Evolutionary conservation across 2,888 invertebrate species (phyloP), one percentile per base, ranked within the genome.

Genomic region (Trypoxylon attenuatum): DNA sequence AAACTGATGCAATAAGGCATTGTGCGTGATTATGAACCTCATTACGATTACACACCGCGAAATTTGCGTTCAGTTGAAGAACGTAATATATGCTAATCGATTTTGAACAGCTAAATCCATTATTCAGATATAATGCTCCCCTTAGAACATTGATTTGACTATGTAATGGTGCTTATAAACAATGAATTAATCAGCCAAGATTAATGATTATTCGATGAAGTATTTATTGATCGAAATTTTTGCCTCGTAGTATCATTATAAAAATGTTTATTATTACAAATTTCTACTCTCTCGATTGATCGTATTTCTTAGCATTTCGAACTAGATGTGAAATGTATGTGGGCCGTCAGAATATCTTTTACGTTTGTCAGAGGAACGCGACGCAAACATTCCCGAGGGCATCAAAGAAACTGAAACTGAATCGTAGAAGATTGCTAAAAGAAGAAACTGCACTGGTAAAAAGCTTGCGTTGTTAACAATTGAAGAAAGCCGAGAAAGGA

Each of bases 381-480:
- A n/a, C n/a, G n/a, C n/a, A n/a, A n/a, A n/a, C n/a, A n/a, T n/a
- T n/a, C n/a, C n/a, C n/a, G n/a, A n/a, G n/a, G n/a, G n/a, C n/a
- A n/a, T n/a, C n/a, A n/a, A n/a, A n/a, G n/a, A n/a, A n/a, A n/a
- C n/a, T n/a, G n/a, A n/a, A n/a, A n/a, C n/a, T n/a, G n/a, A n/a
- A n/a, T n/a, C n/a, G n/a, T n/a, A n/a, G n/a, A n/a, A n/a, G n/a
- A n/a, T n/a, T n/a, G n/a, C n/a, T n/a, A n/a, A n/a, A n/a, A n/a
- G 57, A 57, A 63, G 19, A 63, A 52, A 38, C 52, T 51, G 55
- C 29, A 29, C 22, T 16, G 58, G 49, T 38, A 52, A 53, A 59
- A 66, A 65, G 58, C 38, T 66, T 64, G 52, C 52, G 64, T 27
- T 66, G 64, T 66, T 64, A 58, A 52, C 58, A 38, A 51, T 38